Base-by-base conservation (phyloP, 2,888 invertebrate species). In the Hydriomena furcata region DNA sequence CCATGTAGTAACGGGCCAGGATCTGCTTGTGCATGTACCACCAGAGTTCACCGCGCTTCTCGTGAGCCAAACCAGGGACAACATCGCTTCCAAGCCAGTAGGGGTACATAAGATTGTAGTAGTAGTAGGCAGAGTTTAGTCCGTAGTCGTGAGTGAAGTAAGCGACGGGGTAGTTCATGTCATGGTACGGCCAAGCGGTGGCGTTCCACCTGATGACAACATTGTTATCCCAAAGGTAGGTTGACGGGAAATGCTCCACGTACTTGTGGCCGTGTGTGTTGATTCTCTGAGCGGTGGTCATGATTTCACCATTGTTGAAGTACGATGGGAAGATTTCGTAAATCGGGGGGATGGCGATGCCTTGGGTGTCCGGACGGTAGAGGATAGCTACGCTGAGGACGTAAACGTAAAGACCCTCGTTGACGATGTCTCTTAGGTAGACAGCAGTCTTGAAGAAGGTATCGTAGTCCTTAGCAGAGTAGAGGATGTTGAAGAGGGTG, bases 101-200 rank as follows among this genome's bases (percentile, higher is more conserved):
- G 4, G 95, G 94, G 66, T 92, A 93, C 46, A 92, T 86, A 61
- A 94, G 73, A 60, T 92, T 91, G 58, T 82, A 73, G 70, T 93
- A 92, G 76, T 93, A 93, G 82, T 94, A 94, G 70, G 91, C 92
- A 13, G 92, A 67, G 75, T 94, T 95, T 38, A 94, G 82, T 45
- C 92, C 93, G 45, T 94, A 82, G 74, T 96, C 96, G 68, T 95
- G 94, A 8, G 93, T 93, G 84, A 93, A 95, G 82, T 96, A 96
- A 21, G 91, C 82, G 32, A 96, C 61, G 7, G 89, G 78, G 46
- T 91, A 88, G 54, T 94, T 93, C 1, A 91, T 81, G 67, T 91
- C 85, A 57, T 91, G 79, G 60, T 88, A 84, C 42, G 91, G 91
- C 85, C 91, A 90, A 7, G 91, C 88, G 7, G 93, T 93, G 65